A percentile compares a stretch with the other conserved stretches of the same genome.
phyloP scores from a whole-genome alignment of 2,113 vertebrate species.

The Tringa solitaria region DNA sequence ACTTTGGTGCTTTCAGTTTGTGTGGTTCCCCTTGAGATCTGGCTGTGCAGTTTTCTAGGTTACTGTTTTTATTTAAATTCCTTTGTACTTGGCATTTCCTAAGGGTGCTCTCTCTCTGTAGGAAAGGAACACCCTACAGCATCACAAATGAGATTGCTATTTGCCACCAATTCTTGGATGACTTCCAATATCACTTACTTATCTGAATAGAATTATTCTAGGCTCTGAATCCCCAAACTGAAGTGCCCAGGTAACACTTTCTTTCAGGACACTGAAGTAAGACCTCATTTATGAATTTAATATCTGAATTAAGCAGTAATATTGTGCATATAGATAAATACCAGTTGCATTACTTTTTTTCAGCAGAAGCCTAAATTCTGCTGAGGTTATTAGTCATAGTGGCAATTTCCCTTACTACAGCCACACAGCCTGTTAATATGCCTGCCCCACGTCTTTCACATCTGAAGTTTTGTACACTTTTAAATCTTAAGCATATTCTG shows the following conservation, averaged over 20 bases:
- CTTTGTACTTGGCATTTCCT: not conserved
- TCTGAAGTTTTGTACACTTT: not conserved
- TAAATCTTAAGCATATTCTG: not conserved
- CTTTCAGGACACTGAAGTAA: not conserved
- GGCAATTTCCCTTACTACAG: not conserved
- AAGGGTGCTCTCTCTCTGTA: not conserved
- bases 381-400: not conserved
- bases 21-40: not conserved
- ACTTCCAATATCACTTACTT: not conserved
- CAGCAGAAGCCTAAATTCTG: not conserved
- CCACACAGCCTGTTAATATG: not conserved
- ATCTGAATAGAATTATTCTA: not conserved
- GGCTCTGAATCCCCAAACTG: not conserved
- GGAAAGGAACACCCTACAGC: not conserved
- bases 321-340: not conserved
- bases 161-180: not conserved
- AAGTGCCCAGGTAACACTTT: not conserved
- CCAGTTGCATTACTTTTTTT: not conserved
- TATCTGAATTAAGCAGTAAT: not conserved
- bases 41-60: not conserved
- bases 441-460: not conserved
- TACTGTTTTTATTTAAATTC: not conserved
- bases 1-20: not conserved
- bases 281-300: not conserved
- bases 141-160: not conserved